Conservation (phyloP, 2,888 invertebrate genomes). For the Leptinotarsa peninsularis region DNA sequence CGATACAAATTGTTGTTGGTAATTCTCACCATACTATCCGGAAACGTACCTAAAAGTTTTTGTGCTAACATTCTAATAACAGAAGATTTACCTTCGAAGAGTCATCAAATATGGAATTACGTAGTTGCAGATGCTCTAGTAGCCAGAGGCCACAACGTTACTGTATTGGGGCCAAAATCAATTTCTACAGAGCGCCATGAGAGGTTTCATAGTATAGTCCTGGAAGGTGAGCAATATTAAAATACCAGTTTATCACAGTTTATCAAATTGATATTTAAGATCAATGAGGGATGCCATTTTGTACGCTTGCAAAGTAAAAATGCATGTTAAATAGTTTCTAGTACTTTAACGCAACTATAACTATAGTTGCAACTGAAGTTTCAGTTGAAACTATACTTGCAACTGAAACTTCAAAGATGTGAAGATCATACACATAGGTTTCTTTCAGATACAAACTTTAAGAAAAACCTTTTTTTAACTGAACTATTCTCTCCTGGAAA, state of each 20-base stretch:
- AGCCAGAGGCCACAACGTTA: slow-evolving; percentile 46
- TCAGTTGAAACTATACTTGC: too few relatives aligned
- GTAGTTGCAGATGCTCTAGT: slow-evolving; percentile 42
- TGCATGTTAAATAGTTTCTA: too few relatives aligned
- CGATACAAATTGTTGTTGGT: neutral
- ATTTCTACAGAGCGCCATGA: neutral
- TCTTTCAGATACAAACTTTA: too few relatives aligned
- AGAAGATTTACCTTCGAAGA: slow-evolving; percentile 35
- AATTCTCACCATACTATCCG: neutral
- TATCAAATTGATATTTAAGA: neutral
- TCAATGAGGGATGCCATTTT: too few relatives aligned
- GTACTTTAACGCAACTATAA: too few relatives aligned
- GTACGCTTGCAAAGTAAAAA: too few relatives aligned
- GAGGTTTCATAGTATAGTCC: slow-evolving; percentile 5
- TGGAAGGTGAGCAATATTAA: slow-evolving; percentile 6
- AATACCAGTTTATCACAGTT: neutral
- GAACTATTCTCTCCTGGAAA: too few relatives aligned
- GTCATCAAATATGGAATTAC: slow-evolving; percentile 50
- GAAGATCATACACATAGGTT: too few relatives aligned
- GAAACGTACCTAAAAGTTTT: neutral
- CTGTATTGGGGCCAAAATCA: slow-evolving; percentile 41
- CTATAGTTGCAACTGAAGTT: too few relatives aligned
- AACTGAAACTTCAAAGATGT: too few relatives aligned
- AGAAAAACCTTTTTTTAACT: too few relatives aligned
- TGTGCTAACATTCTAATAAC: slow-evolving; percentile 30